phyloP scores from a whole-genome alignment of 1,140 invertebrate genomes.

The Danaus plexippus region DNA sequence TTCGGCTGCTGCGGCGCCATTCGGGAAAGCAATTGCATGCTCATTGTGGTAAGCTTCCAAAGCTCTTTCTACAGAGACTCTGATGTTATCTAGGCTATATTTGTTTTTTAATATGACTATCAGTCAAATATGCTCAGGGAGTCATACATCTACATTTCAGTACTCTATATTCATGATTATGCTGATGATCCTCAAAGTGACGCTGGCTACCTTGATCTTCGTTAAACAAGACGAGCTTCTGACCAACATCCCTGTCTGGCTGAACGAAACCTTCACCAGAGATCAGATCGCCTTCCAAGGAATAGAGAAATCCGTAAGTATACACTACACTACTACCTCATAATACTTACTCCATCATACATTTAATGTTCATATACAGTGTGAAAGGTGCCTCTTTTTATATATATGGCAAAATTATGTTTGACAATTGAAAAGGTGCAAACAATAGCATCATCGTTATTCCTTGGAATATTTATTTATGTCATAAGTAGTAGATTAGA shows the following conservation, averaged over 20 bases:
- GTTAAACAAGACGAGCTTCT: slow-evolving; percentile 41
- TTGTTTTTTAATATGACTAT: background rate
- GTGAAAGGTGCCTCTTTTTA: too few species aligned
- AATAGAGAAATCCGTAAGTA: slow-evolving; percentile 43
- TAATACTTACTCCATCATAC: too few species aligned
- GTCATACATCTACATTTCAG: slow-evolving; percentile 24
- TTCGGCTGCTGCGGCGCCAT: slow-evolving; percentile 93
- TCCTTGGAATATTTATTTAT: too few species aligned
- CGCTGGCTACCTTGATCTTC: slow-evolving; percentile 46
- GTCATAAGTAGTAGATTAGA: too few species aligned
- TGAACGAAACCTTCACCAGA: slow-evolving; percentile 36
- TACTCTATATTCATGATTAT: slow-evolving; percentile 55
- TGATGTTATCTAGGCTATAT: background rate
- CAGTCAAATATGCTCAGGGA: too few species aligned
- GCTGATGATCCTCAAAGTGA: slow-evolving; percentile 52
- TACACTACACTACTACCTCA: background rate
- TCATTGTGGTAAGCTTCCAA: slow-evolving; percentile 78
- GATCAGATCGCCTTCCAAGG: slow-evolving; percentile 38
- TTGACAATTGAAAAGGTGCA: too few species aligned
- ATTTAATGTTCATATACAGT: too few species aligned
- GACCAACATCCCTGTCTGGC: slow-evolving; percentile 27
- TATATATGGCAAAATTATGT: too few species aligned
- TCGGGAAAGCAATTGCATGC: slow-evolving; percentile 88
- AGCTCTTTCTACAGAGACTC: background rate
- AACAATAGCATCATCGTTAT: too few species aligned